Conservation (phyloP, 2,113 vertebrate genomes). For the Phylloscopus trochilus region DNA sequence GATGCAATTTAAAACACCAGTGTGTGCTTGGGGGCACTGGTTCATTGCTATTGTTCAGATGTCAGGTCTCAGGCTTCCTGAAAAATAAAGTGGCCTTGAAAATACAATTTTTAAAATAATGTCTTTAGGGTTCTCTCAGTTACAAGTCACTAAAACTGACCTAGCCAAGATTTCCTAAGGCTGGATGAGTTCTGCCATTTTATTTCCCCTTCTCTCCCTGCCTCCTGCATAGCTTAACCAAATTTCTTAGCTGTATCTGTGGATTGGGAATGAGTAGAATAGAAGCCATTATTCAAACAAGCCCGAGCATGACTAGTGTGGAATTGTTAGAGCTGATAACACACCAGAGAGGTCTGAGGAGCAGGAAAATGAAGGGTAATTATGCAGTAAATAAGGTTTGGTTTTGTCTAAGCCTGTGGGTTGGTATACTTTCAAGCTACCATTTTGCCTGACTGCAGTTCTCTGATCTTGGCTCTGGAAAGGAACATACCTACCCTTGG, state of each 20-base stretch:
- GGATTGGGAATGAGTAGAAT: neutral
- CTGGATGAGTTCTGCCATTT: neutral
- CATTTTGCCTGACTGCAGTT: neutral
- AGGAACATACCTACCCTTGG: neutral
- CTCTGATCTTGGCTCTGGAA: rapidly evolving
- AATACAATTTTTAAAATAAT: neutral
- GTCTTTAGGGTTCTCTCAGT: neutral
- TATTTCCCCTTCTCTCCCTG: neutral
- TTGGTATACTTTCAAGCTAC: neutral
- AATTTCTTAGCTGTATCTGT: neutral
- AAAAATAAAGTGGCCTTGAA: neutral
- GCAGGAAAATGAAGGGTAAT: neutral
- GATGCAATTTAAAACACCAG: neutral
- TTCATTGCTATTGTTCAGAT: neutral
- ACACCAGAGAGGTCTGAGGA: neutral
- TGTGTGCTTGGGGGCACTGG: neutral
- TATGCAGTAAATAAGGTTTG: neutral
- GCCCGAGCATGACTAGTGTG: neutral
- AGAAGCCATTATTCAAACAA: neutral
- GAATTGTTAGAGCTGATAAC: neutral
- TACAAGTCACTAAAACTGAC: neutral
- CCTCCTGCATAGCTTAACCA: neutral
- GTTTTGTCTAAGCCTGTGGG: neutral
- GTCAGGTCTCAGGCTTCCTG: neutral
- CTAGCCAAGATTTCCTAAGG: neutral